A percentile compares a stretch with the other conserved stretches of the same genome.
These are phyloP conservation scores for Aporophyla nigra DNA, from an alignment of 2,888 invertebrate species.

Conservation along the genomic window DNA sequence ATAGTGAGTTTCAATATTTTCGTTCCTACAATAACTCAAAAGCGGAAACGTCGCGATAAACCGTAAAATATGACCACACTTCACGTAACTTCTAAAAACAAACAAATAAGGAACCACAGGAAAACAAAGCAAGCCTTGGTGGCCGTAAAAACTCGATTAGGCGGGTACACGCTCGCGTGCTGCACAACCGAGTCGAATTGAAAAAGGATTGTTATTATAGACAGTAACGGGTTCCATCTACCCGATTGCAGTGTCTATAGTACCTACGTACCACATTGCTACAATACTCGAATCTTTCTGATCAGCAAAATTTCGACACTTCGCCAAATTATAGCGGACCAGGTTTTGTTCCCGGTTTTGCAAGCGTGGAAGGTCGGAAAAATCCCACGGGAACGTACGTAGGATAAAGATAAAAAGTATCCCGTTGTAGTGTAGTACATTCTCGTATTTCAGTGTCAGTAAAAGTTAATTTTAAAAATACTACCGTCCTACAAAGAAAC, in stretches of 20 bases:
- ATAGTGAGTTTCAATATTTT: too few species aligned
- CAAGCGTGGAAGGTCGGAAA: too few species aligned
- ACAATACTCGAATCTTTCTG: conserved; percentile 27
- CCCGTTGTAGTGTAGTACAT: neutral
- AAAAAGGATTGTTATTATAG: conserved; percentile 65
- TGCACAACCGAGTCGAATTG: conserved; percentile 50
- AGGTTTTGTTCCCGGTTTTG: neutral
- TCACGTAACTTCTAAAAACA: conserved; percentile 24
- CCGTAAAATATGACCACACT: conserved; percentile 14
- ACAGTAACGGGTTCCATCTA: conserved; percentile 54
- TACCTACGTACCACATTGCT: conserved; percentile 23
- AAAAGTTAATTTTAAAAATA: too few species aligned
- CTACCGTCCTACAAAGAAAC: too few species aligned
- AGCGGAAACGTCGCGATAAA: neutral
- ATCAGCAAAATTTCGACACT: conserved; percentile 40
- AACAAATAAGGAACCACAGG: conserved; percentile 20
- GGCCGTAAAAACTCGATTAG: conserved; percentile 66
- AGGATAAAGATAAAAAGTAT: neutral
- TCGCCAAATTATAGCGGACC: conserved; percentile 1
- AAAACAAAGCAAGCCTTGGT: conserved; percentile 29
- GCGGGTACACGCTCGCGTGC: conserved; percentile 51
- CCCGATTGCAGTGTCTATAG: conserved; percentile 30
- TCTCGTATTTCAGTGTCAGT: too few species aligned
- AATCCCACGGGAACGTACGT: neutral
- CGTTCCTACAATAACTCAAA: neutral